A percentile compares a stretch with the other conserved stretches of the same genome.
Conservation (phyloP, 2,113 vertebrate species). For the Progne subis region DNA sequence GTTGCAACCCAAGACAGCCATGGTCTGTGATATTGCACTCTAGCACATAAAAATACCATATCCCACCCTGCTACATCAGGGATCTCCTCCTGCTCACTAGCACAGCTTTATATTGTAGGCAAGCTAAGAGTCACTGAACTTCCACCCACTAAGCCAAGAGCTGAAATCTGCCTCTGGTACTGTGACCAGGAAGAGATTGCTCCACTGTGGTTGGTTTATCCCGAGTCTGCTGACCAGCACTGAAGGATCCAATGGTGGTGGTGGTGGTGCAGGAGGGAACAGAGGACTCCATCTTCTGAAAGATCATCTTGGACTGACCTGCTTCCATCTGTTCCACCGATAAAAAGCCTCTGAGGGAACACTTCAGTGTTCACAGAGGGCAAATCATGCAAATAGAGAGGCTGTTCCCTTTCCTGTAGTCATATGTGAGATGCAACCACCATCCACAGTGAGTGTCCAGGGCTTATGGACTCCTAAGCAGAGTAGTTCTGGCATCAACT, state of each 20-base stretch:
- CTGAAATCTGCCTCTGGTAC: not conserved
- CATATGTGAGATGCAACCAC: fast-evolving
- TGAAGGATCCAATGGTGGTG: not conserved
- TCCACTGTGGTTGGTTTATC: not conserved
- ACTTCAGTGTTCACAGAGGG: not conserved
- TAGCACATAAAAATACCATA: not conserved
- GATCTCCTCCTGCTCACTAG: not conserved
- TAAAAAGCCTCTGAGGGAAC: not conserved
- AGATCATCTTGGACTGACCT: not conserved
- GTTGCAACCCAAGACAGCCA: not conserved
- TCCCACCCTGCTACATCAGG: not conserved
- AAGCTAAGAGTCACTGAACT: not conserved
- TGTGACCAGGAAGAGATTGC: not conserved
- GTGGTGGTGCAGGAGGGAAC: not conserved
- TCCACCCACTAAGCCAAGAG: not conserved
- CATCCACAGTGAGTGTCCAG: not conserved
- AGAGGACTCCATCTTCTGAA: not conserved
- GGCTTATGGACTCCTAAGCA: not conserved
- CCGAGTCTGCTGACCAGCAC: fast-evolving
- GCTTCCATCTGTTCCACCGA: not conserved
- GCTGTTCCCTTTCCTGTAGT: not conserved
- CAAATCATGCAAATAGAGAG: not conserved
- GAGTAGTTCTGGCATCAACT: not conserved
- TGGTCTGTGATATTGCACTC: not conserved
- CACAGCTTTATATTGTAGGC: not conserved